Evolutionary conservation across 2,888 invertebrate genomes (phyloP).

Genomic region (Archaeoteleia sp.): DNA sequence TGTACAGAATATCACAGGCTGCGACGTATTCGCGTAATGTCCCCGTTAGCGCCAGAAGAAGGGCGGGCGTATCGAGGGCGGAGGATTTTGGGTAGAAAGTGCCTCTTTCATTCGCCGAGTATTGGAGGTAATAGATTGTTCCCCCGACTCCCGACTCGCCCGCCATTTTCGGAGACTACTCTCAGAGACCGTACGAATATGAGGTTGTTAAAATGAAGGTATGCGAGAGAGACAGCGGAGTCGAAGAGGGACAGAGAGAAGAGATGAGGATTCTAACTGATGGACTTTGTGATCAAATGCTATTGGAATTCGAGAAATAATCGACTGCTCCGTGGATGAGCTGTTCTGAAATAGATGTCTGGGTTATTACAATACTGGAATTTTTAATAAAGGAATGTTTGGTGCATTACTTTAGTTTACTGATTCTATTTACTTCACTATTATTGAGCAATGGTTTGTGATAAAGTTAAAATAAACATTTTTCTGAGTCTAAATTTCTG

Average conservation of each 20-base stretch:
- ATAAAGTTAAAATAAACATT: too few relatives aligned
- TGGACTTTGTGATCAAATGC: too few relatives aligned
- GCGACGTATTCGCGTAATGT: slow-evolving; percentile 16
- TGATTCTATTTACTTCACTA: too few relatives aligned
- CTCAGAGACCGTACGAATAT: slow-evolving; percentile 16
- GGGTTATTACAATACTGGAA: too few relatives aligned
- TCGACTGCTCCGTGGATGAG: too few relatives aligned
- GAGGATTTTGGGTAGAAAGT: slow-evolving; percentile 55
- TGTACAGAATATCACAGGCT: slow-evolving; percentile 18
- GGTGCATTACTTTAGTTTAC: too few relatives aligned
- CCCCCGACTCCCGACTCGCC: slow-evolving; percentile 26
- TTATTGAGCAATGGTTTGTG: too few relatives aligned
- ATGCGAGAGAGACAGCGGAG: neutral
- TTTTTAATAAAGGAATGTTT: too few relatives aligned
- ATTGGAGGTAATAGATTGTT: slow-evolving; percentile 47
- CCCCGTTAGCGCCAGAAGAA: slow-evolving; percentile 22
- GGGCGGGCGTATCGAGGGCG: slow-evolving; percentile 49
- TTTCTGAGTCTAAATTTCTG: too few relatives aligned
- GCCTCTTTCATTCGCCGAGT: slow-evolving; percentile 52
- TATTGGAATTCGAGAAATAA: too few relatives aligned
- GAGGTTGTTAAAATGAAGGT: slow-evolving; percentile 9
- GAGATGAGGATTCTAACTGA: too few relatives aligned
- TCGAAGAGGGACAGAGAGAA: neutral
- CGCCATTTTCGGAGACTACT: slow-evolving; percentile 44
- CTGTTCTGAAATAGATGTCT: too few relatives aligned